Base-by-base conservation (phyloP, 2,113 vertebrate species). In the Tursiops truncatus region DNA sequence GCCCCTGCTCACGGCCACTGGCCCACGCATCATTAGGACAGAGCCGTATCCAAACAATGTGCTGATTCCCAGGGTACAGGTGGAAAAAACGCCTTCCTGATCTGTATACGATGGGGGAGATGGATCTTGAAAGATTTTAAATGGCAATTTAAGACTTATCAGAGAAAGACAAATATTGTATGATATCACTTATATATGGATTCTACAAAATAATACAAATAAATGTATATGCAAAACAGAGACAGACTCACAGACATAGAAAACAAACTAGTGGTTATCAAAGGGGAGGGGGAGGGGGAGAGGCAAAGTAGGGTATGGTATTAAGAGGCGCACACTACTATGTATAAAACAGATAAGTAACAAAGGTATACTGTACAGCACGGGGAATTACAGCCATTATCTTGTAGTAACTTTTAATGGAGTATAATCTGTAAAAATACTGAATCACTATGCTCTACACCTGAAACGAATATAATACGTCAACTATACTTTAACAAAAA, bases 11-110 rank as follows among this genome's bases (percentile, higher is more conserved):
- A 33, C 70, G 92, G 82, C 95, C 79, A 76, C 68, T 17, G 56
- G 84, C 87, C 93, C 50, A 60, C 14, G 11, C 26, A 50, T 91
- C 93, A 98, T 94, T 80, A 98, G 89, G n/a, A 85, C 58, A 93
- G 79, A 95, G 88, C 3, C 47, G 67, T 84, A 92, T 70, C 50
- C 60, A 95, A 91, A 93, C 20, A 96, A 92, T 8, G 85, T 70
- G 82, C 85, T 50, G 28, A 84, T 73, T 71, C 85, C 62, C 3
- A 33, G 86, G 7, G 96, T 83, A 38, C 70, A 96, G 62, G 70
- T 95, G 82, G 20, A 79, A 95, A 81, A 83, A 83, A 95, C 26
- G 13, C 74, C 28, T 88, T 97, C 94, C 80, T 97, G 62, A 93
- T 6, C 33, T 74, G 56, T 94, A 56, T 6, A 68, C 10, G 4